phyloP scores from a whole-genome alignment of 2,888 invertebrate species.

The Buathra laborator region DNA sequence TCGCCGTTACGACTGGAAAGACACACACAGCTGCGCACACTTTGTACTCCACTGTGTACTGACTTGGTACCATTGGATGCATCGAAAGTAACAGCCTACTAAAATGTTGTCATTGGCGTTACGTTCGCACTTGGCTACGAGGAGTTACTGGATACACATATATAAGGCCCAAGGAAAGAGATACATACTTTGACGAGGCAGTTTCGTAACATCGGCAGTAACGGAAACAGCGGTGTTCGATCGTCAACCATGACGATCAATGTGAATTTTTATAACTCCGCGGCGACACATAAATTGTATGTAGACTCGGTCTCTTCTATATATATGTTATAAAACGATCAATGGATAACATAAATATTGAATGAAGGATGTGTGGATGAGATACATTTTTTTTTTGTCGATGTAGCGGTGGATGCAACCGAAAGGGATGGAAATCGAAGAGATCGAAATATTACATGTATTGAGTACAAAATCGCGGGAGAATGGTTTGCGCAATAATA shows the following conservation, averaged over 20 bases:
- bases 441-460: not conserved
- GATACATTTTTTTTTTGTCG: not conserved
- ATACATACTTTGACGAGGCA: slow-evolving; percentile 1
- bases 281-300: not conserved
- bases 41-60: slow-evolving; percentile 4
- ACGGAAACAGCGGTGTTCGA: slow-evolving; percentile 22
- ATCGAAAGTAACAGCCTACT: slow-evolving; percentile 15
- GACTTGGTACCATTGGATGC: slow-evolving; percentile 17
- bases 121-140: slow-evolving; percentile 41
- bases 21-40: slow-evolving; percentile 8
- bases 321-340: not conserved
- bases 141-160: not conserved
- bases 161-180: slow-evolving; percentile 10
- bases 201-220: not conserved
- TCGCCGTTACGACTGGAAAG: slow-evolving; percentile 25
- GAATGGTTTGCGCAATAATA: slow-evolving; percentile 31
- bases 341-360: not conserved
- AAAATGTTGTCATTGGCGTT: slow-evolving; percentile 35
- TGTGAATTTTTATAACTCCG: not conserved
- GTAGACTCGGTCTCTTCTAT: not conserved
- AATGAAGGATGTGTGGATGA: not conserved
- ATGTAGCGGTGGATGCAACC: not conserved
- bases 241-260: slow-evolving; percentile 7
- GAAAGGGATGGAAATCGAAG: not conserved
- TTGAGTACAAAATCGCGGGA: not conserved